These are phyloP conservation scores for Pseudocheirus occidentalis DNA, from an alignment of 2,797 vertebrate genomes.

Conservation along the genomic window DNA sequence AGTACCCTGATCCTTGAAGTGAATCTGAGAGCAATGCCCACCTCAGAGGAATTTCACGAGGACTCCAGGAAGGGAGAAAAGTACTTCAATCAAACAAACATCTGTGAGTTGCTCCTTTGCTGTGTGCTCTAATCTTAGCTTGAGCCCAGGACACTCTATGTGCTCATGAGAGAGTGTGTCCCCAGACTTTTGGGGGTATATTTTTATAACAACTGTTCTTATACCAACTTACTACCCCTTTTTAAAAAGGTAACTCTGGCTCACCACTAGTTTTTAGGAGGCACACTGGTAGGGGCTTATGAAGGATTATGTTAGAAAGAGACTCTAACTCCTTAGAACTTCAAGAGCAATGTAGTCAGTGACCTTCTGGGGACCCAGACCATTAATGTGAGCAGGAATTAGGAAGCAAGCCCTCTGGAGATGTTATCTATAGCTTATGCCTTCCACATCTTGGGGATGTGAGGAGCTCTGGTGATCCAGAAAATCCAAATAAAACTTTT, in stretches of 20 bases:
- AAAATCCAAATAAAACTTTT: not conserved
- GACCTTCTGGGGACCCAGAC: not conserved
- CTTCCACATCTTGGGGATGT: not conserved
- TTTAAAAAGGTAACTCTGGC: not conserved
- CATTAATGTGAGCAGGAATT: not conserved
- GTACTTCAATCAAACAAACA: not conserved
- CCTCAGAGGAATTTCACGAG: not conserved
- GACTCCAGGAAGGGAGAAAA: not conserved
- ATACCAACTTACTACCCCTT: not conserved
- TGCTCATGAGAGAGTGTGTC: not conserved
- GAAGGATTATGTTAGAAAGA: not conserved
- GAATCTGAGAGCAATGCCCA: not conserved
- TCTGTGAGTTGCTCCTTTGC: not conserved
- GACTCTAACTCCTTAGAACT: not conserved
- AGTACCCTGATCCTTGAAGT: not conserved
- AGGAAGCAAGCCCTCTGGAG: not conserved
- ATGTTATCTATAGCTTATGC: not conserved
- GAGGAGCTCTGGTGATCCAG: not conserved
- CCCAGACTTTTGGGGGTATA: not conserved
- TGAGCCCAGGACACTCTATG: not conserved
- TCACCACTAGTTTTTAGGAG: not conserved
- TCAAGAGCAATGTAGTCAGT: not conserved
- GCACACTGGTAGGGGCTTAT: not conserved
- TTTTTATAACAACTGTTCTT: not conserved
- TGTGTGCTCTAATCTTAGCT: not conserved